Conservation (phyloP, 1,140 invertebrate species). For the Armadillidium nasatum region DNA sequence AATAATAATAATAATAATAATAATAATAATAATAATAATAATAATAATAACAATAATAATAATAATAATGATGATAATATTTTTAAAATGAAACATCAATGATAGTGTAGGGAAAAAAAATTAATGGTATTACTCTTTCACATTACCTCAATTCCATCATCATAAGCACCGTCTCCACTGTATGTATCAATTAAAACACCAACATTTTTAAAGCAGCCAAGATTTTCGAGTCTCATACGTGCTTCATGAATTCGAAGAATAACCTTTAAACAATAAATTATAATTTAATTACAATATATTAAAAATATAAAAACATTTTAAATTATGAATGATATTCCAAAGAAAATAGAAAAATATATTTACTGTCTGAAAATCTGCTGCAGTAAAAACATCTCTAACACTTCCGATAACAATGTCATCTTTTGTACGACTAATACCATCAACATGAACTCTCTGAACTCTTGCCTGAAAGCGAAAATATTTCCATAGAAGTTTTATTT, state of each 20-base stretch:
- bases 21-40: too few relatives aligned
- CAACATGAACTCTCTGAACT: constrained; percentile 72
- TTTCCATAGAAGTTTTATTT: too few relatives aligned
- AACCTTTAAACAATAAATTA: constrained; percentile 46
- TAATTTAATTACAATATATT: neutral
- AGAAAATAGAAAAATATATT: constrained; percentile 12
- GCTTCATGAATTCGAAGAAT: constrained; percentile 56
- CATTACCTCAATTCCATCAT: constrained; percentile 70
- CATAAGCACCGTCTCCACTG: constrained; percentile 61
- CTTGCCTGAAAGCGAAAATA: constrained; percentile 56
- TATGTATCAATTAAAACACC: constrained; percentile 77
- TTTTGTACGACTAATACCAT: constrained; percentile 74
- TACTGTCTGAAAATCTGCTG: constrained; percentile 54
- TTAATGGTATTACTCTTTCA: too few relatives aligned
- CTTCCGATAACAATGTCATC: constrained; percentile 72
- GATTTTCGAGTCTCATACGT: constrained; percentile 62
- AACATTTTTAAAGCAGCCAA: constrained; percentile 78
- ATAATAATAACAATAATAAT: too few relatives aligned
- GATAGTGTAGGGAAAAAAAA: too few relatives aligned
- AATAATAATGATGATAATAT: too few relatives aligned
- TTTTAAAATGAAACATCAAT: too few relatives aligned
- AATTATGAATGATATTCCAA: neutral
- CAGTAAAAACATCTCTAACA: constrained; percentile 66
- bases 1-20: too few relatives aligned
- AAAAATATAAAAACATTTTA: neutral